A percentile compares a stretch with the other conserved stretches of the same genome.
Evolutionary conservation across 2,797 vertebrate species (phyloP).

Genomic region (Esox lucius): DNA sequence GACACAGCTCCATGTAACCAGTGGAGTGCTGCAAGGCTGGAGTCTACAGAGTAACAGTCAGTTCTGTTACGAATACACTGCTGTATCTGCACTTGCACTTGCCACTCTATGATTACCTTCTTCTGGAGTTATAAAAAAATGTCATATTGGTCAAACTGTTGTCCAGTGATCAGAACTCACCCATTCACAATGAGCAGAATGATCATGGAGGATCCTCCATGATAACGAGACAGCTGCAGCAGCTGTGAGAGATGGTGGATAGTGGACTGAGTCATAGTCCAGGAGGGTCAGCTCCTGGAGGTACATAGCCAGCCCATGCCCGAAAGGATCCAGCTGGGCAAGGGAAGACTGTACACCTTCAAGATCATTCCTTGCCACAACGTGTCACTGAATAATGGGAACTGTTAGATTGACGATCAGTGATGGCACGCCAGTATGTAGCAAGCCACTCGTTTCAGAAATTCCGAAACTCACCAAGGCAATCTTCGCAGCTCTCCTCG

Average conservation of each 20-base stretch:
- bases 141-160: not conserved
- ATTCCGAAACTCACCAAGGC: conserved; percentile 9
- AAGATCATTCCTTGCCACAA: not conserved
- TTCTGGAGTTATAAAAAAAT: not conserved
- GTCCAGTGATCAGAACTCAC: not conserved
- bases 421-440: not conserved
- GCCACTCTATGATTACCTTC: not conserved
- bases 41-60: conserved; percentile 28
- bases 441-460: not conserved
- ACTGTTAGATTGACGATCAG: not conserved
- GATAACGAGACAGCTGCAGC: not conserved
- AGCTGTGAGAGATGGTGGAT: not conserved
- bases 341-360: not conserved
- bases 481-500: conserved; percentile 28
- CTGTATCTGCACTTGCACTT: too few relatives aligned
- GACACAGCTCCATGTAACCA: conserved; percentile 39
- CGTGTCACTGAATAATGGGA: not conserved
- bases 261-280: conserved; percentile 5
- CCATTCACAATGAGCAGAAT: not conserved
- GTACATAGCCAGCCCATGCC: not conserved
- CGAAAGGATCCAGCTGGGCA: not conserved
- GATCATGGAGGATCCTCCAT: not conserved
- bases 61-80: conserved; percentile 20
- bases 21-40: conserved; percentile 19
- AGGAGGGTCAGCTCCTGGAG: not conserved